phyloP scores from a whole-genome alignment of 2,797 vertebrate genomes.

The Novumbra hubbsi region DNA sequence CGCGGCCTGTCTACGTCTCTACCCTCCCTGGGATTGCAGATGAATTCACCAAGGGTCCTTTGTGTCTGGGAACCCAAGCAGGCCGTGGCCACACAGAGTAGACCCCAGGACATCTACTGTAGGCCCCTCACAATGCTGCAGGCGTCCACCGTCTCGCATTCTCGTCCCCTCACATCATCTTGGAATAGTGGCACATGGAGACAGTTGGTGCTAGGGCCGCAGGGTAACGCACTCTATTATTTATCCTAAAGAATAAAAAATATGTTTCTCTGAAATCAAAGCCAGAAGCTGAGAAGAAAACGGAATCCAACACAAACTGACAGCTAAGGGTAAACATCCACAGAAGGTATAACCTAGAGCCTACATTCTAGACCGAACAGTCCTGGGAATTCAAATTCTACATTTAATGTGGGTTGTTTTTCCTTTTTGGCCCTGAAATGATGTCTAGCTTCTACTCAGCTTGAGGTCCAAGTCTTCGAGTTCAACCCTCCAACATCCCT shows the following conservation, averaged over 20 bases:
- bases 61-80: conserved; percentile 53
- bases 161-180: conserved; percentile 40
- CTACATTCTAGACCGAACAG: neutral
- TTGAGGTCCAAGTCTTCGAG: neutral
- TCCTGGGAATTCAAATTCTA: neutral
- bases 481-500: neutral
- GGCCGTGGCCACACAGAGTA: conserved; percentile 32
- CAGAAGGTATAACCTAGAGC: neutral
- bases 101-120: neutral
- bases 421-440: neutral
- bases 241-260: conserved; percentile 27
- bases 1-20: conserved; percentile 21
- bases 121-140: neutral
- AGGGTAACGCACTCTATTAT: conserved; percentile 37
- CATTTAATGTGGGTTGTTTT: neutral
- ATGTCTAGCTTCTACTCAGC: neutral
- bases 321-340: neutral
- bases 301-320: conserved; percentile 5
- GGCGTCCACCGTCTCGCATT: conserved; percentile 17
- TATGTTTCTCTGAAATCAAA: conserved; percentile 26
- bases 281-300: conserved; percentile 19
- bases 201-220: conserved; percentile 25
- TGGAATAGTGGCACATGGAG: conserved; percentile 35
- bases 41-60: conserved; percentile 59
- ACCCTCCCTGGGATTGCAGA: conserved; percentile 51